Conservation (phyloP, 1,140 invertebrate genomes). For the Cyclina sinensis region DNA sequence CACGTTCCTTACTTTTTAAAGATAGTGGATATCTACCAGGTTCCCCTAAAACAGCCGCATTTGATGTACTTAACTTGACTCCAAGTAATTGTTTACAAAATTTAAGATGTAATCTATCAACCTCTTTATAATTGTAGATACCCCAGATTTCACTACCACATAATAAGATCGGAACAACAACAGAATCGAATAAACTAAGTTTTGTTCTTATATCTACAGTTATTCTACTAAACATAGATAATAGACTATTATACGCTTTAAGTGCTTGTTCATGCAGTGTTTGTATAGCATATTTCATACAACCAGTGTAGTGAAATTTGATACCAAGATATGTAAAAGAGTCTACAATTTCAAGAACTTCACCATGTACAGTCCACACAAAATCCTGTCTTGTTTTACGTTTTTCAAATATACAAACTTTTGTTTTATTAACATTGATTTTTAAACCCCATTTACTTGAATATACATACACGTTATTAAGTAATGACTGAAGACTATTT, state of each 20-base stretch:
- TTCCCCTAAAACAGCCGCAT: not conserved
- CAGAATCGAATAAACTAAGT: conserved; percentile 10
- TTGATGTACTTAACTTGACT: not conserved
- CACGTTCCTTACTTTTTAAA: not conserved
- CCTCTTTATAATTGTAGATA: not conserved
- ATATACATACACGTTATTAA: too few species aligned
- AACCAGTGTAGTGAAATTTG: not conserved
- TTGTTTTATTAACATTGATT: not conserved
- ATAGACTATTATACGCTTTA: not conserved
- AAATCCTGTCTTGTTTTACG: not conserved
- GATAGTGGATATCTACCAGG: not conserved
- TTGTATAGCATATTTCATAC: not conserved
- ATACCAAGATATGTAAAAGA: conserved; percentile 38
- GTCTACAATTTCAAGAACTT: conserved; percentile 35
- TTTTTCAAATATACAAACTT: not conserved
- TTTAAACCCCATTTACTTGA: not conserved
- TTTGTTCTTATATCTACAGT: conserved; percentile 14
- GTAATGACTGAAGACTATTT: too few species aligned
- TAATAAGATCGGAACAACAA: not conserved
- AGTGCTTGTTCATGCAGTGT: not conserved
- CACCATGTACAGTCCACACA: not conserved
- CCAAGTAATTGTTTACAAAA: conserved; percentile 40
- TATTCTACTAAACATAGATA: not conserved
- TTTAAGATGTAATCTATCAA: conserved; percentile 14
- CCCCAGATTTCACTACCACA: conserved; percentile 48